A percentile compares a stretch with the other conserved stretches of the same genome.
Conservation (phyloP, 2,113 vertebrate genomes). For the Dermatemys mawii region DNA sequence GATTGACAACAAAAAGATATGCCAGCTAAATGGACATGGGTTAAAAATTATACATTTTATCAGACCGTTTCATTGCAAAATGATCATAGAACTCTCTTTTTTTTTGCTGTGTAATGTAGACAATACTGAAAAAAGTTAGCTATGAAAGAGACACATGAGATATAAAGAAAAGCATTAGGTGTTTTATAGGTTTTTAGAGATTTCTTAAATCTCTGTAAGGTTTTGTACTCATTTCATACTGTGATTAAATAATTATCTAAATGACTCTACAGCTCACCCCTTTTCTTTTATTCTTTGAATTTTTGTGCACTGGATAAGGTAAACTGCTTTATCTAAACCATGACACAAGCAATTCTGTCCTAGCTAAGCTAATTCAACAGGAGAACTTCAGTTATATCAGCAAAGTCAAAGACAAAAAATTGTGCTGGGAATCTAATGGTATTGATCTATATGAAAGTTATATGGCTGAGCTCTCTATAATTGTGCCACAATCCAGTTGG, state of each 20-base stretch:
- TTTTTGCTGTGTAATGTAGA: background rate
- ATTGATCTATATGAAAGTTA: constrained; percentile 48
- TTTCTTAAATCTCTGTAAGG: background rate
- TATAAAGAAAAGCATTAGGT: background rate
- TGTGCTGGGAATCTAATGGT: constrained; percentile 28
- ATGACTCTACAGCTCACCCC: background rate
- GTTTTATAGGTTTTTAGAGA: background rate
- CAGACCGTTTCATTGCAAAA: background rate
- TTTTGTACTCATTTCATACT: background rate
- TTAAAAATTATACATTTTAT: background rate
- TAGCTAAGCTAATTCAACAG: constrained; percentile 39
- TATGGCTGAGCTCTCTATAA: background rate
- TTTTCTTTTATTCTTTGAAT: background rate
- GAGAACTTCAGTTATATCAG: constrained; percentile 37
- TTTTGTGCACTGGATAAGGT: background rate
- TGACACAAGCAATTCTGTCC: background rate
- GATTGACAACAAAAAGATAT: background rate
- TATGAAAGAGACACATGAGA: background rate
- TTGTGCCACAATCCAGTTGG: constrained; percentile 14
- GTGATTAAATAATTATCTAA: background rate
- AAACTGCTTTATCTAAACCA: constrained; percentile 27
- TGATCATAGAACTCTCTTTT: background rate
- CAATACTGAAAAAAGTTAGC: background rate
- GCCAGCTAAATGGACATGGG: background rate
- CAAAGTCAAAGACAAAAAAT: background rate